Evolutionary conservation across 2,888 invertebrate genomes (phyloP), one percentile per base, ranked within the genome.

Genomic region (Diabrotica balteata): DNA sequence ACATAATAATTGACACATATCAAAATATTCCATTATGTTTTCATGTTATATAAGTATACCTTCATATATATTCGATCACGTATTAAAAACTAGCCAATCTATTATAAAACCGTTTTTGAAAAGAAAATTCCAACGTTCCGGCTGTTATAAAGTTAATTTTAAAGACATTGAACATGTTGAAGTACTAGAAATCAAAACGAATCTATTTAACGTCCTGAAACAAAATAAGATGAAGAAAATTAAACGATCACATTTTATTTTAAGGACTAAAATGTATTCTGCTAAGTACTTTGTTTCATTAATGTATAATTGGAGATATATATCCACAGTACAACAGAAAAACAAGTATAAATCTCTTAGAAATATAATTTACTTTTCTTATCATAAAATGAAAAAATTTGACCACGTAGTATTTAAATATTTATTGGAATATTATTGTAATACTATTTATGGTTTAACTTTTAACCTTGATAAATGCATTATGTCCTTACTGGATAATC

Each of bases 301-400:
- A 59, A 22, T 67, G 11, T 61, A 50, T 51, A 67, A 67, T 51
- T 67, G 54, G 53, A 67, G 53, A 54, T 42, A 51, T 49, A 59
- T n/a, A 10, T 32, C 22, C 22, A 53, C 6, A 55, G 44, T 44
- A 55, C n/a, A 8, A 63, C 43, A 54, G 62, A 9, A 46, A 11
- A 32, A n/a, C 8, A 5, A 53, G 6, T 52, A 53, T 58, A 53
- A 8, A 47, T 53, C 49, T 49, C 9, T 58, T 10, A 67, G 53
- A 43, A 53, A 44, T 8, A 51, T 61, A 44, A 59, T 67, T 45
- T 67, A 63, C 42, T 49, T 67, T 59, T 62, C 67, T 7, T 32
- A 32, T 63, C n/a, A 58, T 45, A 43, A 58, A 59, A 67, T 67
- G 67, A 44, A 63, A 7, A n/a, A 46, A 3, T 47, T 32, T n/a